These are phyloP conservation scores for Sialia sialis DNA, from an alignment of 2,113 vertebrate species.

Conservation along the genomic window DNA sequence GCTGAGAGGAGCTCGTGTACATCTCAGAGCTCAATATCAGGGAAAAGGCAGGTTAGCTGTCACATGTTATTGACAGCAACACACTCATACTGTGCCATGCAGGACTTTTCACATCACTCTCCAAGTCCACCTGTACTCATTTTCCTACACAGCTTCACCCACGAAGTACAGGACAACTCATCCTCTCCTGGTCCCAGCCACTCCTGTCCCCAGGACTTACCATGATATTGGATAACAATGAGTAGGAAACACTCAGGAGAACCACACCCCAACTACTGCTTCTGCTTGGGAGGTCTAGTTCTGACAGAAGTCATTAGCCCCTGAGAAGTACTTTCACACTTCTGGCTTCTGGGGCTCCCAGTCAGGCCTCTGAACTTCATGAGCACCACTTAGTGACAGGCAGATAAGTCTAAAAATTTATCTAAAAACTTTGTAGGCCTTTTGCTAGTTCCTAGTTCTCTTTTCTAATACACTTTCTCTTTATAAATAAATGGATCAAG, in stretches of 20 bases:
- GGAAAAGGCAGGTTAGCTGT: neutral
- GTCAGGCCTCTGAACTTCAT: neutral
- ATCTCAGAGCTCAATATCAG: neutral
- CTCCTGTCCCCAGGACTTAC: neutral
- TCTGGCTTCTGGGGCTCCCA: neutral
- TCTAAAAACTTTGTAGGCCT: neutral
- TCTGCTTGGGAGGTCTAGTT: neutral
- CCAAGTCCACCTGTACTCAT: neutral
- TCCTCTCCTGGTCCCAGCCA: neutral
- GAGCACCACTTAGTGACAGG: neutral
- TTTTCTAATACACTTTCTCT: neutral
- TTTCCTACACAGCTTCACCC: neutral
- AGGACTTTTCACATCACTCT: neutral
- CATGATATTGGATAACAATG: neutral
- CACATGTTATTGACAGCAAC: neutral
- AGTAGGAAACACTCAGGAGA: rapidly evolving
- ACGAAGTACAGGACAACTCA: neutral
- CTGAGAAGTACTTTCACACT: neutral
- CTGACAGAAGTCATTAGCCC: neutral
- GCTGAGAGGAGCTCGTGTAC: neutral
- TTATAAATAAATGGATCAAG: neutral
- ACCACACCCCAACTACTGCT: rapidly evolving
- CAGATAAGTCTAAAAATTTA: neutral
- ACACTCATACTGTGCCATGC: neutral
- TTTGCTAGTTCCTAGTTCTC: neutral